Evolutionary conservation across 2,797 vertebrate genomes (phyloP), one percentile per base, ranked within the genome.

Genomic region (Heliangelus exortis): DNA sequence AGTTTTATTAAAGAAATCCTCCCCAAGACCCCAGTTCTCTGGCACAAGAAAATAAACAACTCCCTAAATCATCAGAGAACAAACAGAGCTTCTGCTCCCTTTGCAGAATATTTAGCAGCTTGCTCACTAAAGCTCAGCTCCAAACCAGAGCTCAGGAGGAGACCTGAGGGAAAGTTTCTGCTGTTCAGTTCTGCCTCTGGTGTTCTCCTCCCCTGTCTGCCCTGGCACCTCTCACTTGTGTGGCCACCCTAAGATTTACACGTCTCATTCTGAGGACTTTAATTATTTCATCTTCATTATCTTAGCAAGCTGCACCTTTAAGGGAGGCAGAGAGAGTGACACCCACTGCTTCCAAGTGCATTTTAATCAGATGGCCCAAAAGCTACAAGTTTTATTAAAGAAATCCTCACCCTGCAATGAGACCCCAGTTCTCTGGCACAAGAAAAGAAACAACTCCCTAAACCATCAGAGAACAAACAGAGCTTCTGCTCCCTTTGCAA

Each of bases 131-230:
- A 71, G 45, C 33, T 34, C 25, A 8, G 36, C 66, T 9, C 8
- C 4, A 34, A 66, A 88, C 3, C 39, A 55, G 34, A 79, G 36
- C 67, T 94, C 39, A 15, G 11, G 0, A 51, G 36, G 10, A 51
- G 48, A 43, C 59, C 75, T 7, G 1, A 7, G 50, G 53, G 57
- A 22, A 53, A 75, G 33, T 16, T 18, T 63, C 77, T 41, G 48
- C 43, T 47, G n/a, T n/a, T 48, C 33, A 21, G 19, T 12, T 65
- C 53, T n/a, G 34, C 18, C 10, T 20, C 41, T 0, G 3, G 3
- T 28, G 36, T 17, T 7, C 39, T 6, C 25, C 17, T 31, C 8
- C 62, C 66, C 20, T 54, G 20, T 29, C 18, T 25, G 39, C 17
- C 15, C 3, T 12, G 39, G 39, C 39, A 39, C 33, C 33, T 33